A percentile compares a stretch with the other conserved stretches of the same genome.
Evolutionary conservation across 2,797 vertebrate species (phyloP).

Genomic region (Helostoma temminkii): DNA sequence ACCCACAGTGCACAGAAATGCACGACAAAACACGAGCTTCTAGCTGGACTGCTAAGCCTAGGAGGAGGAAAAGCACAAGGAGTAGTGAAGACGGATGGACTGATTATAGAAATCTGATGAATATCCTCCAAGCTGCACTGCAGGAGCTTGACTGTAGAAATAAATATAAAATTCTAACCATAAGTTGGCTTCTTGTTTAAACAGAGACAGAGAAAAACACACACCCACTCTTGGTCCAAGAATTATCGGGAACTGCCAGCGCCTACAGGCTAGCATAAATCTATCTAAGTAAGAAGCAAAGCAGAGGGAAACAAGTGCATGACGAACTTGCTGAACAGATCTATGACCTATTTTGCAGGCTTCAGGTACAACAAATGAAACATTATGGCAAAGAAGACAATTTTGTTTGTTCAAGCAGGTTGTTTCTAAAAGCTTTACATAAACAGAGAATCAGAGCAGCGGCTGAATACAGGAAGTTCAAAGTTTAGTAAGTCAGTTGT

Average conservation of each 20-base stretch:
- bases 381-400: neutral
- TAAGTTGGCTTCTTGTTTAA: slow-evolving; percentile 12
- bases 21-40: slow-evolving; percentile 28
- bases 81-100: neutral
- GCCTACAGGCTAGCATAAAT: slow-evolving; percentile 4
- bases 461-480: neutral
- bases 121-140: neutral
- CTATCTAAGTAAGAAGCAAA: neutral
- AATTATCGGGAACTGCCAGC: slow-evolving; percentile 6
- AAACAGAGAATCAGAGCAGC: neutral
- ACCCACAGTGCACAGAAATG: slow-evolving; percentile 79
- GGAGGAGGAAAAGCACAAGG: slow-evolving; percentile 5
- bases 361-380: slow-evolving; percentile 10
- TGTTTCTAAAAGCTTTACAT: neutral
- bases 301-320: slow-evolving; percentile 10
- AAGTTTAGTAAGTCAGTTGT: neutral
- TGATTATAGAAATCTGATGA: neutral
- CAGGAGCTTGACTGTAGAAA: neutral
- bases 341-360: neutral
- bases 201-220: slow-evolving; percentile 5
- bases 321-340: neutral
- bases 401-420: neutral
- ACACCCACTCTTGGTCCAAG: slow-evolving; percentile 21
- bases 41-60: slow-evolving; percentile 78
- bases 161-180: slow-evolving; percentile 10